Base-by-base conservation (phyloP, 2,113 vertebrate genomes). In the Phalacrocorax brasilianus region DNA sequence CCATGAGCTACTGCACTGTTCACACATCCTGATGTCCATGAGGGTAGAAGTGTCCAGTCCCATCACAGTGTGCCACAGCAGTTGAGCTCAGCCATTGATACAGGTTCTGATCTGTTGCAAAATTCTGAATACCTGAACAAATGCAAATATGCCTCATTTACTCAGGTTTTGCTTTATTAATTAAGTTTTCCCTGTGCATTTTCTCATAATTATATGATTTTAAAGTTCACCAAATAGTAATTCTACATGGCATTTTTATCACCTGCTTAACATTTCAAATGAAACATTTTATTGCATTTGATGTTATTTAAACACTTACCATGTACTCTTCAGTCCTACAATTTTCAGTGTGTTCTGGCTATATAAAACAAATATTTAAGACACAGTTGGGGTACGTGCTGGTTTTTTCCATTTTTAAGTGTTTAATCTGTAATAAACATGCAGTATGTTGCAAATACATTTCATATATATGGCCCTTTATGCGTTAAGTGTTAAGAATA, bases 261-360 rank as follows among this genome's bases (percentile, higher is more conserved):
- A 68, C 96, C 92, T 62, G 93, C 61, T 88, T 97, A 97, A 95
- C 78, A 96, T 97, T 97, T 97, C 95, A 96, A 97, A 97, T 96
- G 95, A 98, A 98, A 97, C 72, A 3, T 94, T 98, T 98, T 97
- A 98, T 96, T 97, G n/a, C 96, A 96, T 96, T 91, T 97, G 94
- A 97, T 97, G 95, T 97, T 98, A 97, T 96, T 97, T 95, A 96
- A 98, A 97, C 96, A 97, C 95, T 98, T 98, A 97, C 80, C 70
- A 35, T 94, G 87, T 91, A 92, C 88, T 97, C 97, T 95, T 97
- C 96, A 95, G 14, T 80, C 80, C 93, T 91, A 97, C 75, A 94
- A 79, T 95, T 97, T 96, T 72, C 96, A 96, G 83, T 86, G 52
- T 97, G 90, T 97, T 98, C 83, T 95, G 85, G 75, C 72, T 97